These are phyloP conservation scores for Polyommatus iphigenia DNA, from an alignment of 2,888 invertebrate species.

Conservation along the genomic window DNA sequence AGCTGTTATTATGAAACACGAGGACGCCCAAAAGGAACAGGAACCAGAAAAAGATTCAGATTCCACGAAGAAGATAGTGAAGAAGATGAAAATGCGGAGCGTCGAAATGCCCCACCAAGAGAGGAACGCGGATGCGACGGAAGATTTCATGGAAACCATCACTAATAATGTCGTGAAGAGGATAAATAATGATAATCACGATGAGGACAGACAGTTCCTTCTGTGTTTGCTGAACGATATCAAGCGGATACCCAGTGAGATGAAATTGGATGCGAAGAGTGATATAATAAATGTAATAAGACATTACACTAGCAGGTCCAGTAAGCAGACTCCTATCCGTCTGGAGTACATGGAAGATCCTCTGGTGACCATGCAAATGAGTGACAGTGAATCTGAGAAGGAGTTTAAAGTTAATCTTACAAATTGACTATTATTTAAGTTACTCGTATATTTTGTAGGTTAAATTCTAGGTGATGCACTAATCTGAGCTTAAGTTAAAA, in stretches of 20 bases:
- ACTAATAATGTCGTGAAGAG: neutral
- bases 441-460: too few species aligned
- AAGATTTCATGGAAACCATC: neutral
- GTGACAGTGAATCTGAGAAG: neutral
- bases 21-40: neutral
- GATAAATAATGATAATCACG: neutral
- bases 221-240: conserved; percentile 5
- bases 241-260: neutral
- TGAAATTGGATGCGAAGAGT: conserved; percentile 16
- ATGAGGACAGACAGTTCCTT: conserved; percentile 15
- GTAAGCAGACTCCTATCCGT: neutral
- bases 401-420: conserved; percentile 12
- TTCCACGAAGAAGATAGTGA: neutral
- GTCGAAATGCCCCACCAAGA: neutral
- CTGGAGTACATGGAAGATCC: neutral
- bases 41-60: neutral
- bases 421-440: neutral
- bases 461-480: too few species aligned
- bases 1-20: neutral
- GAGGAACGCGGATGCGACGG: neutral
- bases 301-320: neutral
- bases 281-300: conserved; percentile 22
- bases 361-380: conserved; percentile 5
- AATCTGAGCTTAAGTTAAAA: too few species aligned
- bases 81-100: neutral